Conservation (phyloP, 2,113 vertebrate genomes). For the Lates calcarifer region DNA sequence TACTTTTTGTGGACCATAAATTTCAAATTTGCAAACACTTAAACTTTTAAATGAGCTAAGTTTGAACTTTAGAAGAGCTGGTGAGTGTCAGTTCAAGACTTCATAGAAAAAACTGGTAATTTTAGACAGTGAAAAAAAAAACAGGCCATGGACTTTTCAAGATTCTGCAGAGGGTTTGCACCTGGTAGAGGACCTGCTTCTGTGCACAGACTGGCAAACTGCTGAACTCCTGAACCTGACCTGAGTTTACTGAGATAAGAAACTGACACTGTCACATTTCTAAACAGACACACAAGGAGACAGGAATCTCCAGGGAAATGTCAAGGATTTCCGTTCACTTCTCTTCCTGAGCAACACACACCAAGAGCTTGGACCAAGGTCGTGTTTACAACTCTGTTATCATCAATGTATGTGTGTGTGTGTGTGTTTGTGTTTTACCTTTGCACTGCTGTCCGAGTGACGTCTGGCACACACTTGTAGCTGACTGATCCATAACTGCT, state of each 20-base stretch:
- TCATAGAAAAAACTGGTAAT: background rate
- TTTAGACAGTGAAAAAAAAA: background rate
- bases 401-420: constrained; percentile 26
- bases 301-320: constrained; percentile 20
- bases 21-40: background rate
- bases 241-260: constrained; percentile 8
- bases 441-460: constrained; percentile 91
- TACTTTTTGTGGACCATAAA: background rate
- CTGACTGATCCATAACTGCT: constrained; percentile 95
- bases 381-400: constrained; percentile 22
- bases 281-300: constrained; percentile 8
- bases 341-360: constrained; percentile 17
- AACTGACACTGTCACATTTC: constrained; percentile 15
- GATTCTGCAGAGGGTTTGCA: constrained; percentile 5
- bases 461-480: constrained; percentile 94
- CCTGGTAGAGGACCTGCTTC: background rate
- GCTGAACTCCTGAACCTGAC: constrained; percentile 26
- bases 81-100: background rate
- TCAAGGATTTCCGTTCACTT: constrained; percentile 29
- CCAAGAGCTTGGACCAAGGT: constrained; percentile 14
- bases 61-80: background rate
- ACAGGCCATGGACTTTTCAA: background rate
- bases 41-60: background rate
- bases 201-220: background rate
- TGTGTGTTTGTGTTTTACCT: constrained; percentile 83